phyloP scores from a whole-genome alignment of 2,888 invertebrate species.

The Teleogryllus oceanicus region DNA sequence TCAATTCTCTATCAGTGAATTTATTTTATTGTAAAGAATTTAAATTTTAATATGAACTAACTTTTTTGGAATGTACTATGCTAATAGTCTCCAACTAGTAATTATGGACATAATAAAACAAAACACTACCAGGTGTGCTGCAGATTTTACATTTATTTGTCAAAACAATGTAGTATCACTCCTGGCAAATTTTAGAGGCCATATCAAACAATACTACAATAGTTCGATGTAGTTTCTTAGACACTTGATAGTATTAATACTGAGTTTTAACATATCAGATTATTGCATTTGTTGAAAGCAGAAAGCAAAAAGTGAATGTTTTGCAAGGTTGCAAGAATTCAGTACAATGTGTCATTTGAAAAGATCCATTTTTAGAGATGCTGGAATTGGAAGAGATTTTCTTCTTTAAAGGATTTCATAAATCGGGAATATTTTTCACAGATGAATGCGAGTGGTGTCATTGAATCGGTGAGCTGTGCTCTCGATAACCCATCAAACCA shows the following conservation, averaged over 20 bases:
- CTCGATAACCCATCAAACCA: background rate
- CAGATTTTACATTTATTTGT: too few relatives aligned
- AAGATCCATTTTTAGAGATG: background rate
- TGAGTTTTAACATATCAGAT: background rate
- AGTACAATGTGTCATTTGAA: too few relatives aligned
- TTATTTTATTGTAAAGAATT: background rate
- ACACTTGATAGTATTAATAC: background rate
- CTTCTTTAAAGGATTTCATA: background rate
- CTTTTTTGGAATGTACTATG: background rate
- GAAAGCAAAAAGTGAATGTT: background rate
- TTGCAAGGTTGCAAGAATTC: background rate
- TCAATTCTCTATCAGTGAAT: background rate
- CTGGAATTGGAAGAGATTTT: background rate
- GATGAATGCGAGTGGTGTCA: slow-evolving; percentile 53
- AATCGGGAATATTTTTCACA: slow-evolving; percentile 38
- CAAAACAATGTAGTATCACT: too few relatives aligned
- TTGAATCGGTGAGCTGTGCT: slow-evolving; percentile 38
- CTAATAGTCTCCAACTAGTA: background rate
- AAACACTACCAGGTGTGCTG: too few relatives aligned
- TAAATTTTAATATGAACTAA: background rate
- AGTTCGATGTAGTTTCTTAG: too few relatives aligned
- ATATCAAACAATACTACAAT: too few relatives aligned
- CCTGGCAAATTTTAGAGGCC: too few relatives aligned
- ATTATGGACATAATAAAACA: background rate
- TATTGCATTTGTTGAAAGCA: background rate